A percentile compares a stretch with the other conserved stretches of the same genome.
phyloP scores from a whole-genome alignment of 2,888 invertebrate genomes.

The Brenthis daphne region DNA sequence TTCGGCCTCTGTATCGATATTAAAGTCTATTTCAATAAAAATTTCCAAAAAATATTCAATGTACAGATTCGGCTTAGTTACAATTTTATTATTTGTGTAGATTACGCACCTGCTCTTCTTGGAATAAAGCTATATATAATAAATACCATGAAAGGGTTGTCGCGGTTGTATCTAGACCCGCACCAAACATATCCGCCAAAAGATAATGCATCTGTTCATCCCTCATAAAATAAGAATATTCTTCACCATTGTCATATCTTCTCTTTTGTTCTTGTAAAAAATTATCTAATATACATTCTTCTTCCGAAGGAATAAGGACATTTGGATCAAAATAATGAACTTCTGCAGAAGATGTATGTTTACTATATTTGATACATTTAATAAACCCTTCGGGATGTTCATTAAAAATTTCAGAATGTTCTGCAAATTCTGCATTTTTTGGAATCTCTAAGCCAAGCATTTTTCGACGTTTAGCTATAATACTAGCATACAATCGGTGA shows the following conservation, averaged over 20 bases:
- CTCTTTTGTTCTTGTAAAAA: constrained; percentile 84
- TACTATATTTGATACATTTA: constrained; percentile 72
- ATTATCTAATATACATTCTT: constrained; percentile 83
- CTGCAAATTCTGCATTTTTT: constrained; percentile 56
- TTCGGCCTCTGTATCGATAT: too few relatives aligned
- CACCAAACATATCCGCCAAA: constrained; percentile 92
- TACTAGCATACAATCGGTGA: constrained; percentile 86
- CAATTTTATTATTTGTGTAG: too few relatives aligned
- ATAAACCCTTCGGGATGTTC: constrained; percentile 70
- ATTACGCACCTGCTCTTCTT: constrained; percentile 82
- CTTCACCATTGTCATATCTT: constrained; percentile 65
- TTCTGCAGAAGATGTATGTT: constrained; percentile 55
- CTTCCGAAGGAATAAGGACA: constrained; percentile 65
- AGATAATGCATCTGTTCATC: constrained; percentile 88
- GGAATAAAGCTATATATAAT: constrained; percentile 87
- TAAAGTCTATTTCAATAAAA: too few relatives aligned
- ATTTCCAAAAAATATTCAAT: too few relatives aligned
- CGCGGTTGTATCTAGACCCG: constrained; percentile 92
- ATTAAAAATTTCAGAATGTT: constrained; percentile 57
- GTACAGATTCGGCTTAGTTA: too few relatives aligned
- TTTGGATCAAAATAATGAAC: constrained; percentile 72
- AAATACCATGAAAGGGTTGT: constrained; percentile 92
- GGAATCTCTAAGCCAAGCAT: constrained; percentile 58
- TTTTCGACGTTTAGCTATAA: constrained; percentile 82
- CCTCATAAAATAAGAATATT: constrained; percentile 78